Conservation (phyloP, 2,888 invertebrate species). For the Xestia xanthographa region DNA sequence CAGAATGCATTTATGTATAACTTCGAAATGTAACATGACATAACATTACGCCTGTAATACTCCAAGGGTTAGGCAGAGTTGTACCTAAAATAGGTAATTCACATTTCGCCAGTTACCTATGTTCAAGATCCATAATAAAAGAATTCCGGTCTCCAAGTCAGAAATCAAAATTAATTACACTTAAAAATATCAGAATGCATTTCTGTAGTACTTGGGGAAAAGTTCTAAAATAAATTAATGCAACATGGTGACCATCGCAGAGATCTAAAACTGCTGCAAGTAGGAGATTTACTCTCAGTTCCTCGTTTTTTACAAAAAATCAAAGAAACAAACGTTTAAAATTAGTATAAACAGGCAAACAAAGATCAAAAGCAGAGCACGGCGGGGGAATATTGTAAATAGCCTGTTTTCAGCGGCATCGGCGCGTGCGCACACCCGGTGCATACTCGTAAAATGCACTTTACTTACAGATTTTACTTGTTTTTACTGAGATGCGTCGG, state of each 20-base stretch:
- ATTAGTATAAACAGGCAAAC: conserved; percentile 62
- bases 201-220: not conserved
- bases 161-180: not conserved
- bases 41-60: not conserved
- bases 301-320: conserved; percentile 29
- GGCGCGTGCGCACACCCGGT: conserved; percentile 64
- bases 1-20: not conserved
- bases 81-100: no score
- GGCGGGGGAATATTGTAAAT: conserved; percentile 75
- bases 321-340: conserved; percentile 60
- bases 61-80: no score
- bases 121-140: not conserved
- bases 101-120: not conserved
- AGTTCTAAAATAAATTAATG: conserved; percentile 2
- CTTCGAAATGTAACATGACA: not conserved
- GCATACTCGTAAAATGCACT: conserved; percentile 72
- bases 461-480: conserved; percentile 61
- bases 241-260: conserved; percentile 51
- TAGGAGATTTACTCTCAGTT: conserved; percentile 4
- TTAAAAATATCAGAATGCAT: not conserved
- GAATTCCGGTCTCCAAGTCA: not conserved
- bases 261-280: conserved; percentile 46
- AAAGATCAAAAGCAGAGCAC: conserved; percentile 67
- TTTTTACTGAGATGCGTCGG: conserved; percentile 40
- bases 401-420: conserved; percentile 63